A percentile compares a stretch with the other conserved stretches of the same genome.
phyloP scores from a whole-genome alignment of 1,140 invertebrate genomes.

The Bombus turneri region DNA sequence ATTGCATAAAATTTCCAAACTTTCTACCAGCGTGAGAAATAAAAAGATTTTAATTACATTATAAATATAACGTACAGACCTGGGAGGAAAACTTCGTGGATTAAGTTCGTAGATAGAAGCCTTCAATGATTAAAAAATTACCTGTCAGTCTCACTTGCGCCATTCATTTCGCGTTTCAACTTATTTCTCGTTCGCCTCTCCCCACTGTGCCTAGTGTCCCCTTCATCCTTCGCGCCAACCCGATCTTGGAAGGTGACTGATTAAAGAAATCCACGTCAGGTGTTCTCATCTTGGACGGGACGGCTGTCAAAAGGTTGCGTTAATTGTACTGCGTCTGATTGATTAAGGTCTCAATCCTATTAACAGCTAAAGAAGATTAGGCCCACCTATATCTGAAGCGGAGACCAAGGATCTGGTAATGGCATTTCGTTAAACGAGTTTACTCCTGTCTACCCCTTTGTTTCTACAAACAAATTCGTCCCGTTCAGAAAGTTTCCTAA shows the following conservation, averaged over 20 bases:
- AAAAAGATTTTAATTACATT: not conserved
- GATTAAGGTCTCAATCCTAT: conserved; percentile 74
- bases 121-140: conserved; percentile 72
- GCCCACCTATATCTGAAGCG: conserved; percentile 1
- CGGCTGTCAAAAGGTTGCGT: conserved; percentile 72
- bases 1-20: not conserved
- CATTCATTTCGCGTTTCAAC: conserved; percentile 72
- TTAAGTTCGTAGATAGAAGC: not conserved
- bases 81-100: not conserved
- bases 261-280: conserved; percentile 76
- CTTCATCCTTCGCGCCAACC: conserved; percentile 40
- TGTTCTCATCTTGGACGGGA: conserved; percentile 62
- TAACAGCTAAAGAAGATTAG: conserved; percentile 58
- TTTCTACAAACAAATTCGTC: not conserved
- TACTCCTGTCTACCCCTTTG: not conserved
- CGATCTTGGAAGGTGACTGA: conserved; percentile 69
- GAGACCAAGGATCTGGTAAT: conserved; percentile 1
- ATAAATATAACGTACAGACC: not conserved
- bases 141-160: conserved; percentile 72
- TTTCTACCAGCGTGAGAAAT: not conserved
- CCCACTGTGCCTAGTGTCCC: conserved; percentile 33
- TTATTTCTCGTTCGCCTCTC: conserved; percentile 56
- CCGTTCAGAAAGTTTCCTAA: not conserved
- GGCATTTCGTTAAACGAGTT: conserved; percentile 12
- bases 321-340: conserved; percentile 73